Base-by-base conservation (phyloP, 1,140 invertebrate species). In the Penaeus indicus region DNA sequence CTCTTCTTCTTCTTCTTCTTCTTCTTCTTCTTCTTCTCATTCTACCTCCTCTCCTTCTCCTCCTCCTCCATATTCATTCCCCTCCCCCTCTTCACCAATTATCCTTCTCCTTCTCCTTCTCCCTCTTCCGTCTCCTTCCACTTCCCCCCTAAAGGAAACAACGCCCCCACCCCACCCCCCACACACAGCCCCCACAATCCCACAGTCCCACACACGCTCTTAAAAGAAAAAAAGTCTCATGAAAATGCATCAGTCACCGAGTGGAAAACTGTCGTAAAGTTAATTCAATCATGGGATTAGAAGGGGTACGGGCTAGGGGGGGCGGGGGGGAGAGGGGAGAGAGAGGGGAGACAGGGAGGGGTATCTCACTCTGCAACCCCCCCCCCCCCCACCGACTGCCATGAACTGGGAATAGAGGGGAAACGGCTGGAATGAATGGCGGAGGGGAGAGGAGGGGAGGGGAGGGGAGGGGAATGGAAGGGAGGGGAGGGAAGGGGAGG, bases 261-360 rank as follows among this genome's bases (percentile, higher is more conserved):
- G 67, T 84, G 78, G 86, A 54, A 54, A 84, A 88, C 69, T 77
- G 81, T 88, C 81, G 86, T 88, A 88, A 88, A 88, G 86, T 88
- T 88, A 78, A 88, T 88, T 88, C 86, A 88, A 88, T 88, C 86
- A 88, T 84, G 84, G 62, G 81, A 72, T 61, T 80, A 75, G 80
- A 47, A 47, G 60, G 25, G 27, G 7, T 25, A 38, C 3, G 42
- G n/a, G 42, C 27, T 8, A 13, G 86, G 54, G 38, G 27, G 86
- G 32, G 86, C n/a, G n/a, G 47, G 22, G 42, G 22, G 61, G 62
- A 27, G 81, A 60, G n/a, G 72, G 25, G 67, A 32, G 62, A 60
- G 60, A 69, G 32, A 4, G n/a, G 47, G 78, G 54, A 27, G 77
- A 79, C n/a, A 22, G 42, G 8, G 64, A 67, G 25, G 25, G 3